Conservation (phyloP, 2,113 vertebrate species). For the Trichechus manatus region DNA sequence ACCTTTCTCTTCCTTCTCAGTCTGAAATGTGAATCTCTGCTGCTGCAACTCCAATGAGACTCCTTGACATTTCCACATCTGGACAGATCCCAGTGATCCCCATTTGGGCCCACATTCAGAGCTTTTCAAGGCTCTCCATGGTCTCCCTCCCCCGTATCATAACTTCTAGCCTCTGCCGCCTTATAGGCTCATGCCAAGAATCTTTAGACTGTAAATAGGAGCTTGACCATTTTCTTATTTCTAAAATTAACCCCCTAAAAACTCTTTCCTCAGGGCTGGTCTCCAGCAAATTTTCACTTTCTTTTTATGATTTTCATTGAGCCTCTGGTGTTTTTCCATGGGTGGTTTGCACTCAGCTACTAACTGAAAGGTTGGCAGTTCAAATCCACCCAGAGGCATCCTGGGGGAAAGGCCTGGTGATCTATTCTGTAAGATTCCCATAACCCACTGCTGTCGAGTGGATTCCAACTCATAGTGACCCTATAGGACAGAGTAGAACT, state of each 20-base stretch:
- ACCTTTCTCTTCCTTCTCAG: neutral
- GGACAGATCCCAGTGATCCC: neutral
- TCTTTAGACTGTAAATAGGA: neutral
- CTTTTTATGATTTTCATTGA: neutral
- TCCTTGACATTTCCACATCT: neutral
- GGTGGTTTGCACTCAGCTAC: neutral
- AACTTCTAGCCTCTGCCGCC: neutral
- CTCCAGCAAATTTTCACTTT: neutral
- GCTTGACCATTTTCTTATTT: neutral
- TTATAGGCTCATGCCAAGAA: neutral
- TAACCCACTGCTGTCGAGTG: too few relatives aligned
- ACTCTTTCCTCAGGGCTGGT: neutral
- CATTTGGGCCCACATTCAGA: fast-evolving
- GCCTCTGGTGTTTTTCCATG: neutral
- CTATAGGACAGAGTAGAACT: too few relatives aligned
- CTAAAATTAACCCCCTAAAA: neutral
- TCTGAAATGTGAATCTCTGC: neutral
- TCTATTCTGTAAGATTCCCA: neutral
- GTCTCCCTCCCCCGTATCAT: fast-evolving
- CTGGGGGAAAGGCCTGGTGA: neutral
- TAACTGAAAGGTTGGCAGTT: neutral
- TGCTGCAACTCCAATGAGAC: neutral
- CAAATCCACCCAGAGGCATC: neutral
- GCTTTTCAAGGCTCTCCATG: neutral
- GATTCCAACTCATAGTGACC: too few relatives aligned